Conservation (phyloP, 2,113 vertebrate species). For the Elaphurus davidianus region DNA sequence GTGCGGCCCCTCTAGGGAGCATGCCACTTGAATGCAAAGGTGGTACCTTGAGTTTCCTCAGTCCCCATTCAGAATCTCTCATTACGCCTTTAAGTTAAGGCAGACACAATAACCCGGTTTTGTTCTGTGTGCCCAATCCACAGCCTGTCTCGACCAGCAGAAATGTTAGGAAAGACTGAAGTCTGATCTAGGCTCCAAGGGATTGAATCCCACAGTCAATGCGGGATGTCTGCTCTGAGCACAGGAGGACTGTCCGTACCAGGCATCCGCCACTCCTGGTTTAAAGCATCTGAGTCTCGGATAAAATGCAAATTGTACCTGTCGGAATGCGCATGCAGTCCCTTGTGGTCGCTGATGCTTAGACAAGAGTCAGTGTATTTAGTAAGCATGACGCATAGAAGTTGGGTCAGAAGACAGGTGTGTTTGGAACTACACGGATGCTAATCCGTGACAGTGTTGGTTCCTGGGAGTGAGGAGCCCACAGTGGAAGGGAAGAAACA, state of each 20-base stretch:
- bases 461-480: background rate
- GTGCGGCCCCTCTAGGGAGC: background rate
- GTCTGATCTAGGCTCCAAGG: background rate
- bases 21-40: no score
- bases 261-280: background rate
- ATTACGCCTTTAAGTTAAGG: background rate
- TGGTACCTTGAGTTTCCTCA: fast-evolving
- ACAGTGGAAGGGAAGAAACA: background rate
- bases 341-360: background rate
- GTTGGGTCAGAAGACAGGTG: background rate
- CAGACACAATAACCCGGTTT: background rate
- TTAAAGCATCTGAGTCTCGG: background rate
- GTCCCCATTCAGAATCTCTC: background rate
- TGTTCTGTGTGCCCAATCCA: background rate
- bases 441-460: fast-evolving
- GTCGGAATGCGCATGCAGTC: no score
- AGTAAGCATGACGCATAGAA: background rate
- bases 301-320: background rate
- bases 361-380: background rate
- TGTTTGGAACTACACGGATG: background rate
- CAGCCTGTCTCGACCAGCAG: background rate
- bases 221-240: background rate
- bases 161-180: background rate
- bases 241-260: fast-evolving
- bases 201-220: background rate